Base-by-base conservation (phyloP, 2,888 invertebrate genomes). In the Leuctra nigra region DNA sequence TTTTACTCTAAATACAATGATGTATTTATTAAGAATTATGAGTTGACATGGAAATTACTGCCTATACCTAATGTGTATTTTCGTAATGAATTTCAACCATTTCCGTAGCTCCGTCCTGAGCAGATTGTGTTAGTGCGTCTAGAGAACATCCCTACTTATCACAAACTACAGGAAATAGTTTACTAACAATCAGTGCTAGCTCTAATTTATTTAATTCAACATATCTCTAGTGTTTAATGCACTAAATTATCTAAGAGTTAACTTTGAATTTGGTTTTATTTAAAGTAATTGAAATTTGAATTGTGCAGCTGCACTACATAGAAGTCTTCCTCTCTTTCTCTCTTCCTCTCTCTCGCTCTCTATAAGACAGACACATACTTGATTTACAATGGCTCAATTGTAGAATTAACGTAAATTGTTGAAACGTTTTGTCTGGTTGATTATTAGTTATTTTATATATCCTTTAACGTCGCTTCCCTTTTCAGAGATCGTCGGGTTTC, bases 261-360 rank as follows among this genome's bases (percentile, higher is more conserved):
- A 47, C 47, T 25, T 47, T 47, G 53, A 55, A 56, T 58, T 58
- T 58, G 46, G 55, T 58, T 58, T 58, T 58, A 58, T 58, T 55
- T 58, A 50, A 53, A 58, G 54, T 36, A 44, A 47, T 55, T 46
- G 20, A 46, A 46, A 24, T 46, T 46, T 46, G 46, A 39, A 39
- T 39, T 39, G 55, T 55, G 55, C 54, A 54, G 55, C 55, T 46
- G 55, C 46, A 55, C 25, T 18, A 7, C 6, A n/a, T n/a, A n/a
- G n/a, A n/a, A n/a, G n/a, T n/a, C n/a, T n/a, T n/a, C n/a, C n/a
- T n/a, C n/a, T n/a, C n/a, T n/a, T n/a, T n/a, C n/a, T n/a, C n/a
- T n/a, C n/a, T n/a, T n/a, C n/a, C n/a, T n/a, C n/a, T n/a, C n/a
- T n/a, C n/a, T n/a, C n/a, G n/a, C n/a, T n/a, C n/a, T n/a, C n/a